Percentiles rank a stretch among this genome's conserved stretches.
Conservation (phyloP, 2,113 vertebrate genomes). For the Campylomormyrus tamandua region DNA sequence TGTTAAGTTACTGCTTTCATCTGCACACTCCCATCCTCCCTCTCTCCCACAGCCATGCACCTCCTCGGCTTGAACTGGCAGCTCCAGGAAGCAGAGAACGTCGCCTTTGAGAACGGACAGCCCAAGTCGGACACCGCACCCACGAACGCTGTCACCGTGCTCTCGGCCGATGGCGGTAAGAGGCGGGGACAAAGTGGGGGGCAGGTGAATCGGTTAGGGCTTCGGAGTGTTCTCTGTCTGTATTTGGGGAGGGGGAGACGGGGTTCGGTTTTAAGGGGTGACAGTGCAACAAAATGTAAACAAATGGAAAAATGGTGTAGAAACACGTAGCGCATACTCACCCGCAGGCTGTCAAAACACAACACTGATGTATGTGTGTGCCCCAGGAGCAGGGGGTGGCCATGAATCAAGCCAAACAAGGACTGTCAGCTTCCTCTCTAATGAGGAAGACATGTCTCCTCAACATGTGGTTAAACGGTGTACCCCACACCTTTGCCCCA, state of each 20-base stretch:
- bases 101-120: constrained; percentile 93
- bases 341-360: neutral
- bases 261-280: neutral
- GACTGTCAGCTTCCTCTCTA: neutral
- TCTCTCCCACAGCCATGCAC: constrained; percentile 78
- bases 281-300: neutral
- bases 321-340: neutral
- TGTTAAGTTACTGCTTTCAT: neutral
- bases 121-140: constrained; percentile 75
- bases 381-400: neutral
- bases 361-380: neutral
- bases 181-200: neutral
- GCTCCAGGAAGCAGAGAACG: constrained; percentile 87
- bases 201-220: neutral
- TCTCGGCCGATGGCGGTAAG: constrained; percentile 85
- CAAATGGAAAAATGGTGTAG: neutral
- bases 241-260: neutral
- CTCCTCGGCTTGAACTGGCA: constrained; percentile 98
- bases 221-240: neutral
- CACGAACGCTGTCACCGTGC: constrained; percentile 77
- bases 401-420: neutral
- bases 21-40: neutral
- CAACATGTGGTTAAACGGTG: neutral
- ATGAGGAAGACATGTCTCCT: neutral
- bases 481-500: neutral